phyloP scores from a whole-genome alignment of 2,113 vertebrate species.

The Forbesichthys agassizii region DNA sequence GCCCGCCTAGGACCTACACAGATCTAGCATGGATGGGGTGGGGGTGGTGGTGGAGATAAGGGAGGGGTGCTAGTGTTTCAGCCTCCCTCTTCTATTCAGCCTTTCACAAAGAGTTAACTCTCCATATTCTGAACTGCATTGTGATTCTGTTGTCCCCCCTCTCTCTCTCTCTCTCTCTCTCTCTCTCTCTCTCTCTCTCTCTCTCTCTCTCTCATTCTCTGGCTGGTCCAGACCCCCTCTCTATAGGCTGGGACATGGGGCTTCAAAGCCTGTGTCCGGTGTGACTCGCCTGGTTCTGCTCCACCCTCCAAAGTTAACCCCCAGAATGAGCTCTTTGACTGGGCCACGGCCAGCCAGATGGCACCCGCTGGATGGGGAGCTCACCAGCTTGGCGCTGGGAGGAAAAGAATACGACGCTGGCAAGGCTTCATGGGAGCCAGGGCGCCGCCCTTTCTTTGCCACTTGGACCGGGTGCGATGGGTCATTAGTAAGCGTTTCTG shows the following conservation, averaged over 20 bases:
- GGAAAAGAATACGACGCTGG: constrained; percentile 36
- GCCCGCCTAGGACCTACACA: constrained; percentile 75
- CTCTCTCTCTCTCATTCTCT: constrained; percentile 33
- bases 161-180: too few species aligned
- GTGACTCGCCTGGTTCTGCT: constrained; percentile 45
- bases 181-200: constrained; percentile 37
- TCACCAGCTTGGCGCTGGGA: constrained; percentile 58
- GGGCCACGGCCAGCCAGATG: constrained; percentile 72
- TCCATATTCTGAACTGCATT: constrained; percentile 74
- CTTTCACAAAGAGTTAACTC: constrained; percentile 76
- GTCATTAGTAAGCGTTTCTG: neutral
- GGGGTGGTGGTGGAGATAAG: constrained; percentile 20
- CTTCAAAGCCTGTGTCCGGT: constrained; percentile 57
- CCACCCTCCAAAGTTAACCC: constrained; percentile 55
- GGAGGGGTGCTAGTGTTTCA: constrained; percentile 79
- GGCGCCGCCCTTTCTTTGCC: neutral
- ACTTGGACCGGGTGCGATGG: neutral
- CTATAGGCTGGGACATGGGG: constrained; percentile 55
- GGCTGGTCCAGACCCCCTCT: constrained; percentile 52
- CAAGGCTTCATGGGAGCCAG: constrained; percentile 29
- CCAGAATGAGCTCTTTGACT: constrained; percentile 56
- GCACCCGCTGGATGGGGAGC: constrained; percentile 55
- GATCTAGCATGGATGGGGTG: constrained; percentile 45
- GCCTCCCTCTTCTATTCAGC: constrained; percentile 75
- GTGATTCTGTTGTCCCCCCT: constrained; percentile 48